A percentile compares a stretch with the other conserved stretches of the same genome.
Evolutionary conservation across 2,888 invertebrate species (phyloP).

Genomic region (Drosophila paranaensis): DNA sequence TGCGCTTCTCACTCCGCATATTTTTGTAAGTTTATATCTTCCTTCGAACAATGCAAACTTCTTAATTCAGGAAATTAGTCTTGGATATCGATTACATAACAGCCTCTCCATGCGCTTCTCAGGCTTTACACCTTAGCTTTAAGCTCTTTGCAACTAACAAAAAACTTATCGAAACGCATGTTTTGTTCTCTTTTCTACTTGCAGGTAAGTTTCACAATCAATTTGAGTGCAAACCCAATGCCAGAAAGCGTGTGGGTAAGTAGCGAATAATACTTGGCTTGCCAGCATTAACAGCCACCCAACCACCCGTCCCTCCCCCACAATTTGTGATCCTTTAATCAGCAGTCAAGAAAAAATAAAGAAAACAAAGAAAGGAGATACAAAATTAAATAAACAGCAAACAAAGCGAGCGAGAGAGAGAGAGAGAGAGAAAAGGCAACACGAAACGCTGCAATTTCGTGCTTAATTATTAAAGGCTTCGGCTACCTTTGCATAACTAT

Average conservation of each 20-base stretch:
- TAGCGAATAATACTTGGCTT: conserved; percentile 6
- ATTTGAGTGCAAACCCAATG: conserved; percentile 41
- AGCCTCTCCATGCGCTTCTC: conserved; percentile 4
- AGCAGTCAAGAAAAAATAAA: conserved; percentile 5
- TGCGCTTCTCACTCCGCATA: background rate
- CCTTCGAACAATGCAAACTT: background rate
- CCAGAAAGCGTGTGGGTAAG: conserved; percentile 26
- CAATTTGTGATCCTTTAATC: conserved; percentile 28
- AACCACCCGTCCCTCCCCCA: too few relatives aligned
- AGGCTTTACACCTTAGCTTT: background rate
- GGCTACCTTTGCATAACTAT: conserved; percentile 41
- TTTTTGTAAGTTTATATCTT: background rate
- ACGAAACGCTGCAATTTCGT: conserved; percentile 55
- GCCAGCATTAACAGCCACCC: background rate
- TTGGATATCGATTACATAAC: background rate
- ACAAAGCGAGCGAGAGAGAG: background rate
- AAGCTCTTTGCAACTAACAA: background rate
- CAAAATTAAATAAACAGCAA: conserved; percentile 1
- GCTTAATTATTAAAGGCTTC: conserved; percentile 63
- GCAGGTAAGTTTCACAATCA: conserved; percentile 56
- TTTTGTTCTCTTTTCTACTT: conserved; percentile 26
- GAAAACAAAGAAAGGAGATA: background rate
- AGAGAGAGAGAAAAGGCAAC: background rate
- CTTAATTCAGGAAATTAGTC: background rate
- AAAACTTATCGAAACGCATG: conserved; percentile 10